Conservation (phyloP, 1,140 invertebrate species). For the Zaprionus inermis region DNA sequence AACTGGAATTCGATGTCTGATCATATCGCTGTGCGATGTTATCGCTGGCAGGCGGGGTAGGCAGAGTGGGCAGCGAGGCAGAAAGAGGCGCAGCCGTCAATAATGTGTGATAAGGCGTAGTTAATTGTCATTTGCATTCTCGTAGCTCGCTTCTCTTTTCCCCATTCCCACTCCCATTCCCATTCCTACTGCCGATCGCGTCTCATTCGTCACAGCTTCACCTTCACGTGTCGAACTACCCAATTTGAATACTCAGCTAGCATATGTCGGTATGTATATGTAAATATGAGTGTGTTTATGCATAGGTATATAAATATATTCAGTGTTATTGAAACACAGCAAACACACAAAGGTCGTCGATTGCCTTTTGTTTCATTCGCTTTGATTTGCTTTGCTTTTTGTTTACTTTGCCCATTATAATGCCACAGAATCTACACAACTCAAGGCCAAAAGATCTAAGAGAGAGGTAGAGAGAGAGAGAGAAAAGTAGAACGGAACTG, state of each 20-base stretch:
- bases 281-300: conserved; percentile 27
- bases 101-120: conserved; percentile 48
- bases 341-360: conserved; percentile 12
- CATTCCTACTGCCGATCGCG: conserved; percentile 11
- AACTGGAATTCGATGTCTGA: neutral
- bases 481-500: neutral
- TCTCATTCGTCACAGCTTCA: conserved; percentile 50
- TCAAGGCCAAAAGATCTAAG: conserved; percentile 16
- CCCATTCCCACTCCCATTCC: no score
- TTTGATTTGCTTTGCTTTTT: conserved; percentile 37
- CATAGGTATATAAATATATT: conserved; percentile 51
- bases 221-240: conserved; percentile 38
- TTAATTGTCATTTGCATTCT: conserved; percentile 29
- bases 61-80: neutral
- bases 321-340: conserved; percentile 56
- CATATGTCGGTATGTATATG: conserved; percentile 17
- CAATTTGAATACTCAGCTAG: conserved; percentile 24
- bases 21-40: neutral
- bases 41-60: no score
- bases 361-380: conserved; percentile 38
- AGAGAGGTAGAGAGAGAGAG: conserved; percentile 4
- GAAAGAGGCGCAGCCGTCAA: neutral
- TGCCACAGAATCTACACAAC: neutral
- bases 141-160: neutral
- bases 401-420: conserved; percentile 52